phyloP scores from a whole-genome alignment of 1,140 invertebrate species.

The Planococcus citri region DNA sequence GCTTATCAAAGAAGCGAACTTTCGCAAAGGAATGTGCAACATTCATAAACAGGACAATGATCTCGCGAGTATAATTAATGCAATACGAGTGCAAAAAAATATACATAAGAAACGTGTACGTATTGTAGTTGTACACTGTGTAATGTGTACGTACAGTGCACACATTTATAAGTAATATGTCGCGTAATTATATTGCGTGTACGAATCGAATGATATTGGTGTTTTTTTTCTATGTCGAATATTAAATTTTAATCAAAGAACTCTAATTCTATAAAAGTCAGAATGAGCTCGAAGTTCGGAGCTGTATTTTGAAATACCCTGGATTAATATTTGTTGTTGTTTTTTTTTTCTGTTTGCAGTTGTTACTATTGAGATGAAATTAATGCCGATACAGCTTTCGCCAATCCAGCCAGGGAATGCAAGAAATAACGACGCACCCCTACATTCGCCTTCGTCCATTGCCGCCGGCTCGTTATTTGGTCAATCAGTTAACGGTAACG shows the following conservation, averaged over 20 bases:
- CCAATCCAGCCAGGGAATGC: conserved; percentile 3
- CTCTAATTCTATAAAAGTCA: too few relatives aligned
- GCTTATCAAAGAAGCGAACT: conserved; percentile 8
- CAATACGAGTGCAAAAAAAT: background rate
- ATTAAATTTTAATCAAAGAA: too few relatives aligned
- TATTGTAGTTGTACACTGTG: background rate
- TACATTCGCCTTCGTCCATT: conserved; percentile 10
- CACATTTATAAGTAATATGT: too few relatives aligned
- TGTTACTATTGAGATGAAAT: conserved; percentile 6
- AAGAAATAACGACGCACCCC: conserved; percentile 12
- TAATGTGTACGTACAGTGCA: too few relatives aligned
- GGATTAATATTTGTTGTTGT: background rate
- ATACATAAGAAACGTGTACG: background rate
- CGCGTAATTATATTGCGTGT: background rate
- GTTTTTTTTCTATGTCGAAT: too few relatives aligned
- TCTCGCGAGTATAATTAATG: conserved; percentile 9
- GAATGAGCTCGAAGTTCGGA: too few relatives aligned
- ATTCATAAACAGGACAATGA: conserved; percentile 16
- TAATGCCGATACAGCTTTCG: conserved; percentile 9
- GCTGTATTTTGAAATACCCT: too few relatives aligned
- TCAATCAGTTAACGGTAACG: conserved; percentile 7
- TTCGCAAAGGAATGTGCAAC: conserved; percentile 12
- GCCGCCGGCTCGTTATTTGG: background rate
- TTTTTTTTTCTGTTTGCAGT: background rate
- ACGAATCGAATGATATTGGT: too few relatives aligned